These are phyloP conservation scores for Brachirus orientalis DNA, from an alignment of 2,113 vertebrate genomes.

Conservation along the genomic window DNA sequence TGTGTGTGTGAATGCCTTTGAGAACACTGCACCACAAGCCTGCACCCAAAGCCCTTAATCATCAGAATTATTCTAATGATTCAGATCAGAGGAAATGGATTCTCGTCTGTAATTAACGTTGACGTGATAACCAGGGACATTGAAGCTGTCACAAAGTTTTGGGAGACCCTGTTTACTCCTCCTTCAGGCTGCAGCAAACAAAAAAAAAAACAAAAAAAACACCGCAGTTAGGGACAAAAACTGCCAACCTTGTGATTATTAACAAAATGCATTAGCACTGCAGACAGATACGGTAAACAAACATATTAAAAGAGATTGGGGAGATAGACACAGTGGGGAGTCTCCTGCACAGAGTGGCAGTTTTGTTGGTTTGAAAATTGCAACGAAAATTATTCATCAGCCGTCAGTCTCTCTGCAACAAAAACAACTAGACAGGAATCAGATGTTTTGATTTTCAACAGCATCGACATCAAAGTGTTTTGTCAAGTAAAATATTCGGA, in stretches of 20 bases:
- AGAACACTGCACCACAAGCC: conserved; percentile 35
- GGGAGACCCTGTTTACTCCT: conserved; percentile 35
- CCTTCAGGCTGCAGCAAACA: conserved; percentile 39
- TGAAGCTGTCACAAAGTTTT: conserved; percentile 48
- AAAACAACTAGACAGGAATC: conserved; percentile 37
- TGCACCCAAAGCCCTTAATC: conserved; percentile 42
- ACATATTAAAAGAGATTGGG: conserved; percentile 55
- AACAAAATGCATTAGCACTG: conserved; percentile 48
- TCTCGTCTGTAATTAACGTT: conserved; percentile 69
- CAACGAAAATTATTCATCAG: conserved; percentile 46
- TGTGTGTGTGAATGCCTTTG: conserved; percentile 21
- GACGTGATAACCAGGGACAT: conserved; percentile 58
- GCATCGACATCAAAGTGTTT: conserved; percentile 37
- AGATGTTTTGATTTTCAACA: conserved; percentile 33
- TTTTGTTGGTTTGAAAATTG: conserved; percentile 53
- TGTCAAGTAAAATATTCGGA: conserved; percentile 42
- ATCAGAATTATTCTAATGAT: conserved; percentile 63
- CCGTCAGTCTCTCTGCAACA: conserved; percentile 21
- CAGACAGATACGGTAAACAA: conserved; percentile 61
- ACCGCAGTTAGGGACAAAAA: conserved; percentile 32
- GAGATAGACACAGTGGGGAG: conserved; percentile 47
- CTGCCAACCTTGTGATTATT: conserved; percentile 47
- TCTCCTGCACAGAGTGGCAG: conserved; percentile 35
- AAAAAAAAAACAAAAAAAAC: conserved; percentile 31
- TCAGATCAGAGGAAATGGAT: conserved; percentile 64